These are phyloP conservation scores for Globia sparganii DNA, from an alignment of 2,888 invertebrate genomes.

Conservation along the genomic window DNA sequence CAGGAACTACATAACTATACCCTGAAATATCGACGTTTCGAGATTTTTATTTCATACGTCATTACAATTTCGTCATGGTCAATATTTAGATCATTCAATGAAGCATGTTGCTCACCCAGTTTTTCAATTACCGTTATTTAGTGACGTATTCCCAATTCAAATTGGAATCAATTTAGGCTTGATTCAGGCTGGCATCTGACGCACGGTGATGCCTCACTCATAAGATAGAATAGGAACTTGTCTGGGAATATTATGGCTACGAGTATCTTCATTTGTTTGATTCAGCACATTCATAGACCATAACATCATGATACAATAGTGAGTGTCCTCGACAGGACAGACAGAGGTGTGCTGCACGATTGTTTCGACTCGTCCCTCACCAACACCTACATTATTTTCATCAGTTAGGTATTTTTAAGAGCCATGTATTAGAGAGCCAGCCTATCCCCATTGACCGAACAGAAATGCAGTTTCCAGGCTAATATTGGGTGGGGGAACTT, in stretches of 20 bases:
- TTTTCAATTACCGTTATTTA: neutral
- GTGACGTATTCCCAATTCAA: conserved; percentile 25
- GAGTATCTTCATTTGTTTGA: neutral
- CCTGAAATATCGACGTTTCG: neutral
- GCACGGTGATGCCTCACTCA: neutral
- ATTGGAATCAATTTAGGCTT: conserved; percentile 12
- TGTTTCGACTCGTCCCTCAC: neutral
- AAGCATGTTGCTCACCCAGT: neutral
- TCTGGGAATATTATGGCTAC: neutral
- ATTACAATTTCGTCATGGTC: neutral
- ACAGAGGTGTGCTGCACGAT: neutral
- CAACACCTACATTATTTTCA: neutral
- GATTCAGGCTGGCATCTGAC: neutral
- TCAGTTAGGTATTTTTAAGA: too few species aligned
- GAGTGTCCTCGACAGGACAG: too few species aligned
- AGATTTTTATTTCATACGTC: neutral
- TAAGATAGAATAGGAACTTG: neutral
- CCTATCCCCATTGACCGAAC: neutral
- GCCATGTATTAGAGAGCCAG: neutral
- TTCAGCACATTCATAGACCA: neutral
- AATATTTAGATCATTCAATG: neutral
- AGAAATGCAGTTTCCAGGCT: neutral
- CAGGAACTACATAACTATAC: neutral
- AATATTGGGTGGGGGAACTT: neutral
- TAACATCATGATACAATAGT: too few species aligned